Percentiles rank a stretch among this genome's conserved stretches.
phyloP scores from a whole-genome alignment of 1,140 invertebrate species.

The Brachionus koreanus region DNA sequence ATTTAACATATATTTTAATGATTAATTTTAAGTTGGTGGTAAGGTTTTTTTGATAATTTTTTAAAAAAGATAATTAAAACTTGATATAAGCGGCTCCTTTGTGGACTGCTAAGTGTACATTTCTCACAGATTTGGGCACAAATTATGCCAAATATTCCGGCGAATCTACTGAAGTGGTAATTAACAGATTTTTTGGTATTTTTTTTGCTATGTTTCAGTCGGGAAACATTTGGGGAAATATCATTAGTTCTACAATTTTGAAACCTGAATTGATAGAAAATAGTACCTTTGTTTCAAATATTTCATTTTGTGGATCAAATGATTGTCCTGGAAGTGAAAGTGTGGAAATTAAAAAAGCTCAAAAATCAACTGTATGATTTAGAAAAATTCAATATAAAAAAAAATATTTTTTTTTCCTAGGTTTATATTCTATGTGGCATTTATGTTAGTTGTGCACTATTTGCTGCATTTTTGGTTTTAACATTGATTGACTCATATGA shows the following conservation, averaged over 20 bases:
- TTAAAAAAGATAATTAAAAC: conserved; percentile 74
- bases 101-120: conserved; percentile 93
- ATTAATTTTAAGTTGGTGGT: conserved; percentile 34
- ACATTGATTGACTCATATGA: conserved; percentile 72
- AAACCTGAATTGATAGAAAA: conserved; percentile 52
- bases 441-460: conserved; percentile 76
- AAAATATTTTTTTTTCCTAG: conserved; percentile 46
- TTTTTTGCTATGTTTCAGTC: conserved; percentile 96
- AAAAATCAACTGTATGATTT: conserved; percentile 26
- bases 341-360: conserved; percentile 45
- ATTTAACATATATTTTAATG: not conserved
- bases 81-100: conserved; percentile 80
- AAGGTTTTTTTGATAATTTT: not conserved
- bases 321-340: conserved; percentile 37
- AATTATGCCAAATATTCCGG: conserved; percentile 62
- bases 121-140: conserved; percentile 83
- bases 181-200: conserved; percentile 91
- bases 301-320: not conserved
- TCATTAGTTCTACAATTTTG: conserved; percentile 84
- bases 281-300: not conserved
- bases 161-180: conserved; percentile 76
- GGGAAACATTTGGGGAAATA: conserved; percentile 71
- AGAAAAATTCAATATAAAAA: not conserved
- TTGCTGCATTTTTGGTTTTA: conserved; percentile 78
- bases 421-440: conserved; percentile 73